Evolutionary conservation across 2,888 invertebrate species (phyloP), one percentile per base, ranked within the genome.

Genomic region (Ametastegia equiseti): DNA sequence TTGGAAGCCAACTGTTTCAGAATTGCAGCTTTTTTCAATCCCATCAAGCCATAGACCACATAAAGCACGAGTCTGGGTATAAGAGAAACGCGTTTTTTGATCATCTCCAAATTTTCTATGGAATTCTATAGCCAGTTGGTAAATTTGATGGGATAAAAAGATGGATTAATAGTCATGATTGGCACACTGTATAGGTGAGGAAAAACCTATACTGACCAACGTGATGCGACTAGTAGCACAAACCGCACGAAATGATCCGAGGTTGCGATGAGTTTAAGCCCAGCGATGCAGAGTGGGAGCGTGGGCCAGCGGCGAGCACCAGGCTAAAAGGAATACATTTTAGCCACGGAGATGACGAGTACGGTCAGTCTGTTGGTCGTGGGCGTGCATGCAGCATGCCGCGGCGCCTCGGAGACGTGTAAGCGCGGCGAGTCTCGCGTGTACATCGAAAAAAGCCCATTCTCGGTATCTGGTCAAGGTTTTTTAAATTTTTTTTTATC

Each of bases 351-450:
- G 75, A 75, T 75, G 75, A 75, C 42, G 63, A 57, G 54, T 36
- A 39, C 42, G 60, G 78, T 78, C 78, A 78, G 60, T 71, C 78
- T 60, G 39, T 78, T 50, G 9, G 78, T 78, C 60, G 78, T 78
- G 27, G 78, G 78, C 78, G 78, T 78, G 78, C 78, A 78, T 60
- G 63, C 39, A 78, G 78, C 78, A 78, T 78, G 78, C 78, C 60
- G 75, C 45, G 60, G 63, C 78, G 63, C 27, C 45, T 78, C 78
- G 78, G 60, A 63, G 57, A 27, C 60, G 27, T 47, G 15, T 63
- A 63, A 78, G 7, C 78, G 45, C n/a, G 60, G 27, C 11, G 27
- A 78, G 47, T 42, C 45, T 78, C 45, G 60, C 60, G 45, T 1
- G 47, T 13, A 65, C 13, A 71, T n/a, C n/a, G n/a, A n/a, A n/a